Percentiles rank a stretch among this genome's conserved stretches.
Conservation (phyloP, 64 coral and sea anemone genomes). For the Montipora foliosa region DNA sequence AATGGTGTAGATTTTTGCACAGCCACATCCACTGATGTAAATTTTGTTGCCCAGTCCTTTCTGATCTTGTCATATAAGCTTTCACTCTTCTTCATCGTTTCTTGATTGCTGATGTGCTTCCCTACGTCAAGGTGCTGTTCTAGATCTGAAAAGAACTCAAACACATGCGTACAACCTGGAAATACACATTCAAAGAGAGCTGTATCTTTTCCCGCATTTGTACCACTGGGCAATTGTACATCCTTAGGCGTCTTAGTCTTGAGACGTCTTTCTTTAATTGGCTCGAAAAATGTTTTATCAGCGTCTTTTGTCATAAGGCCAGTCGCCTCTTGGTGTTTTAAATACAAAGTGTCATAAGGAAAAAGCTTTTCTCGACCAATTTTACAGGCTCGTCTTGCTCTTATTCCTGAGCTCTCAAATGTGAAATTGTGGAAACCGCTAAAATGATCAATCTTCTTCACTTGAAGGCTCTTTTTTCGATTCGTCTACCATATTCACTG, state of each 20-base stretch:
- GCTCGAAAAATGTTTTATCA: constrained; percentile 8
- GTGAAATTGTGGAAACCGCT: constrained; percentile 61
- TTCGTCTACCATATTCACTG: constrained; percentile 59
- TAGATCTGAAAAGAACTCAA: constrained; percentile 22
- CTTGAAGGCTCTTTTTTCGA: constrained; percentile 17
- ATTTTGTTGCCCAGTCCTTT: constrained; percentile 66
- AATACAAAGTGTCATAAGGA: constrained; percentile 40
- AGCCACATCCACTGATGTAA: constrained; percentile 50
- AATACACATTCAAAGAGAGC: constrained; percentile 27
- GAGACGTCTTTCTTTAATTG: constrained; percentile 14
- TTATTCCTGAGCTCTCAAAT: constrained; percentile 28
- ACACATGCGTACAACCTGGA: constrained; percentile 34
- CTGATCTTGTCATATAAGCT: constrained; percentile 9
- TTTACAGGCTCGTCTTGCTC: constrained; percentile 21
- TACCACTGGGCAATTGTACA: too few species aligned
- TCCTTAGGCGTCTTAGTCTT: background rate
- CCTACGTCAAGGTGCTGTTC: constrained; percentile 67
- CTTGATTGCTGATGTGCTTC: constrained; percentile 14
- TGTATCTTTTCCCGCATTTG: too few species aligned
- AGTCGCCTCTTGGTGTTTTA: constrained; percentile 64
- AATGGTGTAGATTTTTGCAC: background rate
- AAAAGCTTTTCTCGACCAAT: constrained; percentile 61
- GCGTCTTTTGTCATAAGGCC: constrained; percentile 28
- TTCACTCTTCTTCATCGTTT: background rate
- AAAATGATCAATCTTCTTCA: constrained; percentile 48